Evolutionary conservation across 1,140 invertebrate genomes (phyloP).

Genomic region (Xylocopa sonorina): DNA sequence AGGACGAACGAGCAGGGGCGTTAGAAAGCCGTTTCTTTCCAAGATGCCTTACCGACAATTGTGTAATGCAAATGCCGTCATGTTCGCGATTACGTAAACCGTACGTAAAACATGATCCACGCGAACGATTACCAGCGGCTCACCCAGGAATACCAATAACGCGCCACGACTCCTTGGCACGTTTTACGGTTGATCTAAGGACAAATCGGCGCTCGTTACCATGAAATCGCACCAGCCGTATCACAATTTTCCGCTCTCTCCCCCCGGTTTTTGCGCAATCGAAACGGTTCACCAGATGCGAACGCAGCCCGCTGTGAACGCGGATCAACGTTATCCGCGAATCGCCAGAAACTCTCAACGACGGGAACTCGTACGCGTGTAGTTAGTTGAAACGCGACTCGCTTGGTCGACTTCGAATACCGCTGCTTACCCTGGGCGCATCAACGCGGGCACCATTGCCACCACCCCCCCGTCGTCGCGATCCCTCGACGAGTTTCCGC

Average conservation of each 20-base stretch:
- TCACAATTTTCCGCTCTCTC: slow-evolving; percentile 22
- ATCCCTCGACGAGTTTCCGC: slow-evolving; percentile 44
- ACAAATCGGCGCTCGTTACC: slow-evolving; percentile 26
- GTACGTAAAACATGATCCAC: slow-evolving; percentile 51
- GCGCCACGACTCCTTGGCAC: slow-evolving; percentile 37
- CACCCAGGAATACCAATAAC: slow-evolving; percentile 35
- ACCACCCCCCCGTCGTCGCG: too few relatives aligned
- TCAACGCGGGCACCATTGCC: too few relatives aligned
- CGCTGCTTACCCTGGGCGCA: slow-evolving; percentile 21
- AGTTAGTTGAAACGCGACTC: slow-evolving; percentile 44
- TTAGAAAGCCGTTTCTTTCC: slow-evolving; percentile 32
- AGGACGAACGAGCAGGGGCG: not conserved
- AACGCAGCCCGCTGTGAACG: not conserved
- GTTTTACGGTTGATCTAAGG: slow-evolving; percentile 36
- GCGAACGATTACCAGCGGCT: slow-evolving; percentile 24
- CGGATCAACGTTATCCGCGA: slow-evolving; percentile 5
- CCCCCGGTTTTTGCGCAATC: slow-evolving; percentile 2
- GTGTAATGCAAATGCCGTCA: slow-evolving; percentile 43
- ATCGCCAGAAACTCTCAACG: not conserved
- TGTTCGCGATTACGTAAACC: slow-evolving; percentile 38
- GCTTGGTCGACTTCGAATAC: slow-evolving; percentile 35
- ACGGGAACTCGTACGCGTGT: slow-evolving; percentile 8
- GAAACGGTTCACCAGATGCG: not conserved
- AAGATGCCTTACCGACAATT: slow-evolving; percentile 25
- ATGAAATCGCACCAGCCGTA: not conserved